Percentiles rank a stretch among this genome's conserved stretches.
phyloP scores from a whole-genome alignment of 2,888 invertebrate genomes.

The Chrysina gloriosa region DNA sequence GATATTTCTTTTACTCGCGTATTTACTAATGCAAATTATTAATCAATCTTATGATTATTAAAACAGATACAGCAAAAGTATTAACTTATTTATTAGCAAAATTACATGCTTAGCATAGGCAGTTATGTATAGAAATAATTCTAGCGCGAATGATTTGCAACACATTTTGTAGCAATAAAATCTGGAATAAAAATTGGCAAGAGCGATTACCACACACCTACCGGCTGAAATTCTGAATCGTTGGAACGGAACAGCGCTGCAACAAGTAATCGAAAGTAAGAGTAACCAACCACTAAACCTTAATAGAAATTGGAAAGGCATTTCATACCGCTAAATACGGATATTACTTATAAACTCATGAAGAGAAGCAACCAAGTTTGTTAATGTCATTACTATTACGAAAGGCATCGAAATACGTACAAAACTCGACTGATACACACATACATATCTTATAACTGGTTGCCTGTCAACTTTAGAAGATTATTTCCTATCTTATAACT shows the following conservation, averaged over 20 bases:
- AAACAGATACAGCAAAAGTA: too few relatives aligned
- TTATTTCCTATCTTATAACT: too few relatives aligned
- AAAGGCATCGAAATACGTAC: neutral
- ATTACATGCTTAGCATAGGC: too few relatives aligned
- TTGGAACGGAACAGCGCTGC: slow-evolving; percentile 18
- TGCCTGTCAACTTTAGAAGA: too few relatives aligned
- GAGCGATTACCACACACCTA: slow-evolving; percentile 17
- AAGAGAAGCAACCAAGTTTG: neutral
- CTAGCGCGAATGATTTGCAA: neutral
- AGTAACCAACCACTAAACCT: slow-evolving; percentile 17
- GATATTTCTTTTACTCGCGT: too few relatives aligned
- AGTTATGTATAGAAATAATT: neutral
- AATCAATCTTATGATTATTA: too few relatives aligned
- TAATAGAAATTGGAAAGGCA: slow-evolving; percentile 21
- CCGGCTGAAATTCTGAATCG: slow-evolving; percentile 28
- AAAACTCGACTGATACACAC: too few relatives aligned
- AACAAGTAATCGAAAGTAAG: slow-evolving; percentile 30
- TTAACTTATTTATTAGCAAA: too few relatives aligned
- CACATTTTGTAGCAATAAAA: slow-evolving; percentile 13
- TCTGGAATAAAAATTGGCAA: slow-evolving; percentile 3
- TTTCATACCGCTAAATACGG: neutral
- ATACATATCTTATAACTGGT: too few relatives aligned
- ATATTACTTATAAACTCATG: slow-evolving; percentile 13
- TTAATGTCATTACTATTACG: neutral
- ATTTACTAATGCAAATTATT: too few relatives aligned